phyloP scores from a whole-genome alignment of 2,888 invertebrate genomes.

The Chaitophorus viminalis region DNA sequence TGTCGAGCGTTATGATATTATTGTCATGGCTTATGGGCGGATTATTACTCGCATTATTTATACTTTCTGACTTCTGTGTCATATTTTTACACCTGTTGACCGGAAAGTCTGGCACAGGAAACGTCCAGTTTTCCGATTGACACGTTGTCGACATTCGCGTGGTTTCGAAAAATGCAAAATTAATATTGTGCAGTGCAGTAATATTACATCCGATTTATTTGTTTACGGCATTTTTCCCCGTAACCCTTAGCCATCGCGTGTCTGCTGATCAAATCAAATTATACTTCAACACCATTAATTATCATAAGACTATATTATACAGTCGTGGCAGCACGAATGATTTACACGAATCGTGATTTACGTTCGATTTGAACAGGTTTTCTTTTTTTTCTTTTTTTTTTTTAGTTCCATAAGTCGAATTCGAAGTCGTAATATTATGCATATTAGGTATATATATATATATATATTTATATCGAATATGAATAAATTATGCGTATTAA shows the following conservation, averaged over 20 bases:
- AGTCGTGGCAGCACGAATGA: neutral
- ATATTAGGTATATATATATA: too few relatives aligned
- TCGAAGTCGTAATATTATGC: neutral
- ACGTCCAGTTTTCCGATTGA: neutral
- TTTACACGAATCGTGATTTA: neutral
- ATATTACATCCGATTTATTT: neutral
- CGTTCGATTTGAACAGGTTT: constrained; percentile 18
- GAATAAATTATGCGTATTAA: constrained; percentile 14
- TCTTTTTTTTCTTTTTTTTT: neutral
- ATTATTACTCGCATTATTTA: neutral
- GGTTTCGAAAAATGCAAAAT: neutral
- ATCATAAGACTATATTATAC: neutral
- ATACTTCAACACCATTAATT: neutral
- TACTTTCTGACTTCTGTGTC: too few relatives aligned
- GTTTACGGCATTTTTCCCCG: neutral
- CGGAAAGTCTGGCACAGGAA: neutral
- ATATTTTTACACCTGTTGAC: neutral
- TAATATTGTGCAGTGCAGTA: neutral
- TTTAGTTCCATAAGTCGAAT: neutral
- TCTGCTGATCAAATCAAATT: neutral
- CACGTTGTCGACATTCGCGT: neutral
- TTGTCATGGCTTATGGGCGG: neutral
- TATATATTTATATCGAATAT: too few relatives aligned
- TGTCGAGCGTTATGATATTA: neutral
- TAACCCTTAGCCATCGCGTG: neutral